phyloP scores from a whole-genome alignment of 2,888 invertebrate genomes.

The Campoplex capitator region DNA sequence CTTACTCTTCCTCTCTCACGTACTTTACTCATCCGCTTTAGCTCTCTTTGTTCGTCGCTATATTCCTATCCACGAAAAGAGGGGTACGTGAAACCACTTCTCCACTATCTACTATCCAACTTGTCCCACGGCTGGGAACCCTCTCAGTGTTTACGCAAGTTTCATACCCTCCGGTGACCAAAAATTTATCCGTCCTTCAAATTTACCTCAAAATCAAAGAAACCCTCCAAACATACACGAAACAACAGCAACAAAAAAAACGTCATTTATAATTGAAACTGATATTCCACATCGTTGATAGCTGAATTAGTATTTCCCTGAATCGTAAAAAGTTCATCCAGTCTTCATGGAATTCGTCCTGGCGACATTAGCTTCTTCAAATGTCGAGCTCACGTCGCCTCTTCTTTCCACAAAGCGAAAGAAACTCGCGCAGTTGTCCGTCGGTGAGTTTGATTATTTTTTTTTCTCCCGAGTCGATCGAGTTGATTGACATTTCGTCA shows the following conservation, averaged over 20 bases:
- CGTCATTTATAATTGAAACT: neutral
- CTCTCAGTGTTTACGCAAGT: slow-evolving; percentile 70
- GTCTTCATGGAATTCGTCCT: slow-evolving; percentile 61
- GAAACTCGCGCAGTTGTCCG: slow-evolving; percentile 77
- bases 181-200: slow-evolving; percentile 25
- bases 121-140: slow-evolving; percentile 13
- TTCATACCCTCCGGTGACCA: slow-evolving; percentile 53
- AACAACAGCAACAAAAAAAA: neutral
- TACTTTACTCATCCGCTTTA: neutral
- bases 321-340: slow-evolving; percentile 29
- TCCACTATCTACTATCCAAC: slow-evolving; percentile 40
- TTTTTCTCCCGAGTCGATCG: neutral
- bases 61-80: slow-evolving; percentile 28
- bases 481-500: neutral
- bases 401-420: slow-evolving; percentile 70
- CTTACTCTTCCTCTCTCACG: slow-evolving; percentile 16
- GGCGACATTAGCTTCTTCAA: slow-evolving; percentile 61
- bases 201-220: neutral
- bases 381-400: slow-evolving; percentile 70
- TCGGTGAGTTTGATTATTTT: slow-evolving; percentile 71
- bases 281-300: neutral
- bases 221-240: neutral
- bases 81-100: slow-evolving; percentile 55
- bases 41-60: slow-evolving; percentile 27
- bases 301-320: neutral